phyloP scores from a whole-genome alignment of 1,140 invertebrate species.

The Drosophila lini region DNA sequence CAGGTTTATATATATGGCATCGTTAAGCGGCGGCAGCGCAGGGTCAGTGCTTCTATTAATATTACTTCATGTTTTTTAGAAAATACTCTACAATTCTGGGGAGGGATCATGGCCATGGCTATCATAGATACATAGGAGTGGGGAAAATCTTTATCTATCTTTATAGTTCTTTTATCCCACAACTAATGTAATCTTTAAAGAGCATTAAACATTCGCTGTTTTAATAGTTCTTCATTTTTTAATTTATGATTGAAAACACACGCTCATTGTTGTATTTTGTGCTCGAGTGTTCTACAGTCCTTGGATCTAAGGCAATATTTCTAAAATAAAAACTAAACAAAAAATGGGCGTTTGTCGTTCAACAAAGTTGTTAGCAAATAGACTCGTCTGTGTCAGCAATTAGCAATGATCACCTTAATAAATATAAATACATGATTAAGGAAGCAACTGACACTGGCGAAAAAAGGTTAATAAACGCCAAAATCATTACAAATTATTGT shows the following conservation, averaged over 20 bases:
- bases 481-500: too few species aligned
- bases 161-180: too few species aligned
- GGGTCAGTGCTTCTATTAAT: slow-evolving; percentile 19
- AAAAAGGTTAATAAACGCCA: background rate
- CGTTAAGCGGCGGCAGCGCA: slow-evolving; percentile 24
- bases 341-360: background rate
- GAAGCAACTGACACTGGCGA: background rate
- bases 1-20: slow-evolving; percentile 34
- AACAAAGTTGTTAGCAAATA: slow-evolving; percentile 4
- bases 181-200: background rate
- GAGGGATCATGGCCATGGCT: background rate
- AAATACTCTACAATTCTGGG: background rate
- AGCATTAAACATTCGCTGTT: background rate
- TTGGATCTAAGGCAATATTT: slow-evolving; percentile 1
- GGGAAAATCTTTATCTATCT: too few species aligned
- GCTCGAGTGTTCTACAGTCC: slow-evolving; percentile 2
- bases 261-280: background rate
- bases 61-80: slow-evolving; percentile 14
- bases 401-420: slow-evolving; percentile 23
- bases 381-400: slow-evolving; percentile 24
- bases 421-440: slow-evolving; percentile 9
- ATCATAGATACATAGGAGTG: too few species aligned
- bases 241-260: background rate
- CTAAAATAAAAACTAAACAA: background rate
- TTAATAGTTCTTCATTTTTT: background rate